A percentile compares a stretch with the other conserved stretches of the same genome.
Evolutionary conservation across 2,797 vertebrate species (phyloP).

Genomic region (Synanceia verrucosa): DNA sequence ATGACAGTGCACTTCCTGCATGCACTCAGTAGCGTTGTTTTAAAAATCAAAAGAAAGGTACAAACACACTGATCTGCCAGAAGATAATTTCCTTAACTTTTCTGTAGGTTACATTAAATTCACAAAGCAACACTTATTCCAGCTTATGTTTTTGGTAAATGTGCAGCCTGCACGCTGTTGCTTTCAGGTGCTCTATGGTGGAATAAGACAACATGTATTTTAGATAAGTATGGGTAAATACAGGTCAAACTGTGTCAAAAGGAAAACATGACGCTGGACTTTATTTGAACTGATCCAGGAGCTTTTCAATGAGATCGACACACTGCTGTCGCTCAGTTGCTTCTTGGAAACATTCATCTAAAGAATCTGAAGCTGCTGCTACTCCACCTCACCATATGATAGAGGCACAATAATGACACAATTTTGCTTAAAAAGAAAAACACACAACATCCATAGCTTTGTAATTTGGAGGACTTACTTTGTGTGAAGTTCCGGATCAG

Average conservation of each 20-base stretch:
- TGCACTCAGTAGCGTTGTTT: no score
- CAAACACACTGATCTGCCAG: neutral
- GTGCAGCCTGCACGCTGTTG: neutral
- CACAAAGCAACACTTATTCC: neutral
- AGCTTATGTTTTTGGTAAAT: neutral
- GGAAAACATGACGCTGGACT: no score
- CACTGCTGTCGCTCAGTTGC: neutral
- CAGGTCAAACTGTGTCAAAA: no score
- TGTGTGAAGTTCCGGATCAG: constrained; percentile 24
- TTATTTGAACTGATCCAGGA: constrained; percentile 8
- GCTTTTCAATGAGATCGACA: neutral
- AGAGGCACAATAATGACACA: no score
- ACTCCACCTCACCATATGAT: no score
- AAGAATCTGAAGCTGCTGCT: neutral
- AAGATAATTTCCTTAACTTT: neutral
- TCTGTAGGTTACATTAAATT: neutral
- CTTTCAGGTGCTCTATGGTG: no score
- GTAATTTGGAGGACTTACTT: constrained; percentile 2
- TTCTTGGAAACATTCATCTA: neutral
- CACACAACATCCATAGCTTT: neutral
- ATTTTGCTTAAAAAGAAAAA: no score
- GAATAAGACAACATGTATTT: no score
- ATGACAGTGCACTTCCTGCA: no score
- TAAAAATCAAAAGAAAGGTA: neutral
- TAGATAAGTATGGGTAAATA: no score